Conservation (phyloP, 2,888 invertebrate genomes). For the Taphrorychus bicolor region DNA sequence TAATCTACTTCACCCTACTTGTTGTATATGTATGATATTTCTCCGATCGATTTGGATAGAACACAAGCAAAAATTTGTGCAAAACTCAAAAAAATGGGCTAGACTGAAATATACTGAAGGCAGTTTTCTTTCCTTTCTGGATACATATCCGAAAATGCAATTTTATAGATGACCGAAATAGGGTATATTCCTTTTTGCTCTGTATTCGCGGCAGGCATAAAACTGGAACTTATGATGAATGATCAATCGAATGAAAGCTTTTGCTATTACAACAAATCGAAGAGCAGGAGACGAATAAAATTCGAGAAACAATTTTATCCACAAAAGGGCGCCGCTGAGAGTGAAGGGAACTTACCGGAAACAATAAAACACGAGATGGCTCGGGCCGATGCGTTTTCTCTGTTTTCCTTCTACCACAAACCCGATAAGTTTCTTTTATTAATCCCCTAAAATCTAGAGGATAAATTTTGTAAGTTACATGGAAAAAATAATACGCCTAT, state of each 20-base stretch:
- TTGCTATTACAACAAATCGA: not conserved
- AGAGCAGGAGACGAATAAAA: too few relatives aligned
- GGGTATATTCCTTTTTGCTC: not conserved
- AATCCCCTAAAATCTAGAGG: not conserved
- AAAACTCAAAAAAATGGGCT: too few relatives aligned
- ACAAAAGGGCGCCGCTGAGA: not conserved
- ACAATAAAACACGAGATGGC: not conserved
- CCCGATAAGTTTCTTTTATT: not conserved
- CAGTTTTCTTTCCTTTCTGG: not conserved
- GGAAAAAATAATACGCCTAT: too few relatives aligned
- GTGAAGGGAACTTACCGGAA: not conserved
- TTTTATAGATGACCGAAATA: not conserved
- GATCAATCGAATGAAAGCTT: not conserved
- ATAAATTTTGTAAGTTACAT: too few relatives aligned
- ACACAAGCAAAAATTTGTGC: too few relatives aligned
- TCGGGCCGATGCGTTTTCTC: not conserved
- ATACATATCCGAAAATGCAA: not conserved
- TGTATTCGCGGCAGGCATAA: not conserved
- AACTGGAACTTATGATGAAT: not conserved
- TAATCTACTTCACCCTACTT: too few relatives aligned
- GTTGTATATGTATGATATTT: too few relatives aligned
- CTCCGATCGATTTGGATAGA: too few relatives aligned
- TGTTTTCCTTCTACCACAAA: not conserved
- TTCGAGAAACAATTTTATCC: not conserved
- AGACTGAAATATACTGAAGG: too few relatives aligned